A percentile compares a stretch with the other conserved stretches of the same genome.
Evolutionary conservation across 2,113 vertebrate genomes (phyloP).

Genomic region (Hemiprocne comata): DNA sequence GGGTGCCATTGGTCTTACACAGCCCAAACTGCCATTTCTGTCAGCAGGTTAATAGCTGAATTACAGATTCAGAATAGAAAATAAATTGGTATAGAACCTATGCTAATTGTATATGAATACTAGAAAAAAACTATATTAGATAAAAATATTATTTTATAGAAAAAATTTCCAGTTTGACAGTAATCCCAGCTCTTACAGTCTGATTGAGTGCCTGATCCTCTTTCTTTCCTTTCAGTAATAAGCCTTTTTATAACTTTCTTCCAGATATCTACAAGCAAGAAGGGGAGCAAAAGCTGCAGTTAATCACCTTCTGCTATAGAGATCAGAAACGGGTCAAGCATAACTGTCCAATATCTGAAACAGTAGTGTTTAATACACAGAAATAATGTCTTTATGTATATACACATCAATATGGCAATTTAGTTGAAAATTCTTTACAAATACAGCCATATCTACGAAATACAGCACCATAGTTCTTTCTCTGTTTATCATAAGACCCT

Average conservation of each 20-base stretch:
- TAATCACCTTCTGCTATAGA: neutral
- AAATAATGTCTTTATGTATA: neutral
- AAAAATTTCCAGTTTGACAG: neutral
- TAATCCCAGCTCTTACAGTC: neutral
- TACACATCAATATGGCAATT: neutral
- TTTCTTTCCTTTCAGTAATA: neutral
- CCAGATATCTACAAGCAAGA: neutral
- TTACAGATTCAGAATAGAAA: neutral
- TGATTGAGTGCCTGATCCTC: neutral
- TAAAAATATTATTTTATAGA: neutral
- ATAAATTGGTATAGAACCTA: neutral
- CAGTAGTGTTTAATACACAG: neutral
- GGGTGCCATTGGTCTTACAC: neutral
- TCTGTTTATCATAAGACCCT: neutral
- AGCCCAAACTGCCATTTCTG: neutral
- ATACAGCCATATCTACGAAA: neutral
- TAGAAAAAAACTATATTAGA: neutral
- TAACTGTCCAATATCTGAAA: neutral
- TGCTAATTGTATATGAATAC: neutral
- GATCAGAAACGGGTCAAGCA: neutral
- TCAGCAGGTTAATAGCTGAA: neutral
- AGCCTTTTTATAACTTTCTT: neutral
- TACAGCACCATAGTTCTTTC: neutral
- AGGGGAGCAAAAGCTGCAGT: neutral
- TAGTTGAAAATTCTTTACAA: neutral